Base-by-base conservation (phyloP, 2,888 invertebrate species). In the Agrochola lota region DNA sequence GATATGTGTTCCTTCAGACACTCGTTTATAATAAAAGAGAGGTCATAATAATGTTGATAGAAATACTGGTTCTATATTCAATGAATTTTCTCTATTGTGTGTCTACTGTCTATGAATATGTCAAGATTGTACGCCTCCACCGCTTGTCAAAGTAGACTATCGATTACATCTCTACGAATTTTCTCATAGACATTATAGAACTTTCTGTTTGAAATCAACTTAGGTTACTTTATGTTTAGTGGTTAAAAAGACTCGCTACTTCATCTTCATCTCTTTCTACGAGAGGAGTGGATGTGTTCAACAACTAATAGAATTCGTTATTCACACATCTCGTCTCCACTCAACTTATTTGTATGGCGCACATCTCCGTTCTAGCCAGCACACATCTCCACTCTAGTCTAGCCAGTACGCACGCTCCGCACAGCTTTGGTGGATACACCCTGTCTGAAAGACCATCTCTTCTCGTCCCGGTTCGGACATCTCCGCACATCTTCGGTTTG, bases 1-100 rank as follows among this genome's bases (percentile, higher is more conserved):
- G 74, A 82, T 82, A 82, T 87, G 74, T 78, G 75, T 80, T 80
- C 81, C 81, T 81, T 60, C 74, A 76, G 74, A 40, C 60, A 43
- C 72, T 79, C 76, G 72, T 80, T 80, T 79, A 84, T 81, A 85
- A 73, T 84, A 79, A 71, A 55, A 55, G 68, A 76, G 74, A 77
- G 66, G 72, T 78, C 43, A 77, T 84, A 84, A 84, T 77, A 84
- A 84, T 70, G 62, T 77, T 69, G 62, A 72, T 66, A 73, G 77
- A 81, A 67, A 81, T 81, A 77, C 72, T n/a, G 85, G 64, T 78
- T 71, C 70, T 60, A 71, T 68, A 84, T 77, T 69, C 75, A 70
- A 59, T 78, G 71, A 67, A 75, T 78, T 85, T 77, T 76, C 77
- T 74, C 78, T 75, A 71, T 78, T 85, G 74, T 84, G 43, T 71